Base-by-base conservation (phyloP, 2,888 invertebrate genomes). In the Gnatocerus cornutus region DNA sequence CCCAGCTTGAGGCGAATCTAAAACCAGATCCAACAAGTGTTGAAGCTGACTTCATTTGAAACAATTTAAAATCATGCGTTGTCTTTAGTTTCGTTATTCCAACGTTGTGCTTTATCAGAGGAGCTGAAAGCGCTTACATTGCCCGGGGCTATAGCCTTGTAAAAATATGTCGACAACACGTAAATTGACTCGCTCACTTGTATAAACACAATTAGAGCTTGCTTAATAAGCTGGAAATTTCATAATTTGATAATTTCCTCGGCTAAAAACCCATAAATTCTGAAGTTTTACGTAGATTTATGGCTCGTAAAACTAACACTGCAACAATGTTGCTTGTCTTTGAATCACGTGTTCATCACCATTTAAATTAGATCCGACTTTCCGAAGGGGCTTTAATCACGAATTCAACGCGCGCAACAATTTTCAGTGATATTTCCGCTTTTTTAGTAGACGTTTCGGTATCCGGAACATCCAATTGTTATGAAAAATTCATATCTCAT, bases 311-410 rank as follows among this genome's bases (percentile, higher is more conserved):
- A 61, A 27, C 46, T 9, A 6, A 37, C 27, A 53, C n/a, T 21
- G 45, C 58, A 48, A 61, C 61, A 39, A n/a, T 33, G 61, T 61
- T 61, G 61, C 50, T 48, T 39, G 48, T 33, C 33, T n/a, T 10
- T 13, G 13, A n/a, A 41, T 13, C 41, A 41, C 41, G 41, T 41
- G 41, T n/a, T 6, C 12, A 41, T n/a, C n/a, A 10, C 10, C 41
- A 12, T 41, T 41, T 41, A 41, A 41, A 41, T 41, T 13, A 21
- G 2, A 21, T 21, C 33, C 33, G 33, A 7, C 21, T 21, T 21
- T 21, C 21, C 21, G 21, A 21, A 37, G 8, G 7, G n/a, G 9
- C 37, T 37, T 37, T n/a, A 37, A 37, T 37, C n/a, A n/a, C 9
- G 37, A 37, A n/a, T 37, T 37, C 37, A 37, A 5, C 37, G n/a